Conservation (phyloP, 2,888 invertebrate genomes). For the Xylota sylvarum region DNA sequence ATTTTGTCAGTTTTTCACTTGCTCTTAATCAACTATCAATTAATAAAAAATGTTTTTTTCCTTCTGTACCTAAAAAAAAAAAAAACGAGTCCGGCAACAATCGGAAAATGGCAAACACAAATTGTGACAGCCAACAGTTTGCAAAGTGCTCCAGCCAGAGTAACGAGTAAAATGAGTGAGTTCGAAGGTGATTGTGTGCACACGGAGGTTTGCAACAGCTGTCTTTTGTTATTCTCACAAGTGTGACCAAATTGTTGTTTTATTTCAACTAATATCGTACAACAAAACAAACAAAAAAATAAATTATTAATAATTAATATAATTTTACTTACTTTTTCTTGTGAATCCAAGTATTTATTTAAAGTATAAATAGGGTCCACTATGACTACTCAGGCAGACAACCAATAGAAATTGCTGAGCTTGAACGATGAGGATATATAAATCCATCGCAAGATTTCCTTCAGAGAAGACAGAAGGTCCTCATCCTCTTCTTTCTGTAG, state of each 20-base stretch:
- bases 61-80: neutral
- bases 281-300: no score
- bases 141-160: constrained; percentile 20
- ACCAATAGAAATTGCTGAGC: no score
- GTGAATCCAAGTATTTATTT: no score
- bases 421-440: no score
- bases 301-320: no score
- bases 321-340: no score
- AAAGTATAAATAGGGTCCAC: no score
- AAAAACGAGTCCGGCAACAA: constrained; percentile 60
- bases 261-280: no score
- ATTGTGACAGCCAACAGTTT: constrained; percentile 55
- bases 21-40: neutral
- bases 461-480: no score
- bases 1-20: neutral
- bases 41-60: neutral
- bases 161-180: constrained; percentile 48
- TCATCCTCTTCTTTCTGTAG: no score
- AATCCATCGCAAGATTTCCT: no score
- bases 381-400: no score
- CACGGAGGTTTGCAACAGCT: neutral
- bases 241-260: neutral
- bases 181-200: constrained; percentile 5
- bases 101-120: constrained; percentile 64
- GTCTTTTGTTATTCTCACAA: neutral